These are phyloP conservation scores for Alca torda DNA, from an alignment of 2,797 vertebrate genomes.

Conservation along the genomic window DNA sequence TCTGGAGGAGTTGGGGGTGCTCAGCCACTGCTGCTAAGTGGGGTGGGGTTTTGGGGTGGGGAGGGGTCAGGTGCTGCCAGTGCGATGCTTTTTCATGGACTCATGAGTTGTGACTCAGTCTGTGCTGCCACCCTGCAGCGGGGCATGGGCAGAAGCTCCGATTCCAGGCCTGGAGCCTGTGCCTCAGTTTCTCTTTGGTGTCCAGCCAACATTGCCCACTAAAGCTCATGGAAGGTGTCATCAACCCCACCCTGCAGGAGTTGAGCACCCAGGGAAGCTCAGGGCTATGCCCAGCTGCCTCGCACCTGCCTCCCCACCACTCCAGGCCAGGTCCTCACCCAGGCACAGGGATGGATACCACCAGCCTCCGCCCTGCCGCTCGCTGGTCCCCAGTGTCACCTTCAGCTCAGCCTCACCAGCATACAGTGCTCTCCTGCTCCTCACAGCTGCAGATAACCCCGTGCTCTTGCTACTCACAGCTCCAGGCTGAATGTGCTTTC, in stretches of 20 bases:
- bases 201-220: not conserved
- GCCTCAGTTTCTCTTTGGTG: not conserved
- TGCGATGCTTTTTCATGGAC: rapidly evolving
- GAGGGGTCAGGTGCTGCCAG: not conserved
- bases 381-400: too few species aligned
- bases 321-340: not conserved
- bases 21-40: not conserved
- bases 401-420: not conserved
- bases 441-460: not conserved
- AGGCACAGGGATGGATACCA: not conserved
- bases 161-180: not conserved
- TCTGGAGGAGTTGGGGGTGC: too few species aligned
- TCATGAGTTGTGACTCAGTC: too few species aligned
- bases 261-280: not conserved
- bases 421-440: not conserved
- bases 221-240: not conserved
- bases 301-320: not conserved
- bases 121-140: not conserved
- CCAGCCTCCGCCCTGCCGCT: not conserved
- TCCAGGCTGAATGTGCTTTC: not conserved
- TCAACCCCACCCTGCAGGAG: rapidly evolving
- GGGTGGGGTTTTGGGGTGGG: not conserved
- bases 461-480: not conserved
- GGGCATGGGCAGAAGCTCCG: not conserved
- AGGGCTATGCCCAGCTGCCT: not conserved